Evolutionary conservation across 2,113 vertebrate species (phyloP), one percentile per base, ranked within the genome.

Genomic region (Struthidea cinerea): DNA sequence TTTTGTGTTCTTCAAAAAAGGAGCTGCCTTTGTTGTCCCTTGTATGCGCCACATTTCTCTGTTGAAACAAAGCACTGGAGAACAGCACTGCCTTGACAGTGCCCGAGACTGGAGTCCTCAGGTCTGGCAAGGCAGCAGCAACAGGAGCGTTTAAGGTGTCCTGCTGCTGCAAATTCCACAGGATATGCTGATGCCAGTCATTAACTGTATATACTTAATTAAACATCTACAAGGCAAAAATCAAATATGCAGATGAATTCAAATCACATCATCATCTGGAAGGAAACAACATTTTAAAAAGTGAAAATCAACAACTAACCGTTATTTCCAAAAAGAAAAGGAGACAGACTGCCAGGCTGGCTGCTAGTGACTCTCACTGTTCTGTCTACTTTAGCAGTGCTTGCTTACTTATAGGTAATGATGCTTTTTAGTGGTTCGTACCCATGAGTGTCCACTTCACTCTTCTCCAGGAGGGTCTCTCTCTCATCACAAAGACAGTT

Each of bases 1-100:
- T 89, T 97, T 97, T 95, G 81, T 86, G 75, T 79, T 97, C 90
- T 87, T 96, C 93, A 89, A 30, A 93, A 64, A 90, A 80, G 76
- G 59, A 87, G 53, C 90, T 95, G 81, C 85, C 92, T 94, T 95
- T 97, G 91, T 92, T 76, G 87, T 63, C 83, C 71, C 73, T 82
- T 93, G 69, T 64, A 90, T 92, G 70, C 61, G 16, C 67, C 82
- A 88, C 84, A 93, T 96, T 96, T 91, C 91, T 96, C 93, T 47
- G 0, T 47, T 78, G 78, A 83, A 95, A 93, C 84, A 94, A 94
- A 94, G 90, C 80, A 37, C 85, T 95, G 93, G 80, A 92, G 90
- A 93, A 90, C 68, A 87, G 69, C 86, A 78, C 10, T 90, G 94
- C 73, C 86, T 82, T 94, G 83, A 80, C 92, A 90, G 91, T 44